Evolutionary conservation across 1,140 invertebrate genomes (phyloP).

Genomic region (Oreohelix idahoensis): DNA sequence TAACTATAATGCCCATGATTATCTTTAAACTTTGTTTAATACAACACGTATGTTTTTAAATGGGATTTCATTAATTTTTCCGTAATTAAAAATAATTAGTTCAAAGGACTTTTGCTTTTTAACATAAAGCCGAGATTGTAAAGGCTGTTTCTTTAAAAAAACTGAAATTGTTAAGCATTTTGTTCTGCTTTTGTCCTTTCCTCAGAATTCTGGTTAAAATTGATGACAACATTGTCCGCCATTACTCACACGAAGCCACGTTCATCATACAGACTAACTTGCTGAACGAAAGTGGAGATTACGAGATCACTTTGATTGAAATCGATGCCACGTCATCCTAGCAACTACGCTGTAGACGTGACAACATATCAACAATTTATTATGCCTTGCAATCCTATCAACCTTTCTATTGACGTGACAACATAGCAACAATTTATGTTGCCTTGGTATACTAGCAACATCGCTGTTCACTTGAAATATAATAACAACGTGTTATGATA

Average conservation of each 20-base stretch:
- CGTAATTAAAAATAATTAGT: too few relatives aligned
- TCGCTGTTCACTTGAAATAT: too few relatives aligned
- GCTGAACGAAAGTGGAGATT: conserved; percentile 18
- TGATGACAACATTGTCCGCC: conserved; percentile 98
- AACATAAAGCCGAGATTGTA: too few relatives aligned
- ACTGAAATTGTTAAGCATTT: too few relatives aligned
- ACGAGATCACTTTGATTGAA: conserved; percentile 36
- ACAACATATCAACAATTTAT: background rate
- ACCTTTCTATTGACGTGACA: background rate
- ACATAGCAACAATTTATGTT: background rate
- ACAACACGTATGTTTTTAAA: too few relatives aligned
- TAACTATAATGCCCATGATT: too few relatives aligned
- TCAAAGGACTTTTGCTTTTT: too few relatives aligned
- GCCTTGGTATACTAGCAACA: too few relatives aligned
- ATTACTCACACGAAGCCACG: conserved; percentile 98
- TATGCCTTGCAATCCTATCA: background rate
- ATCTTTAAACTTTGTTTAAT: too few relatives aligned
- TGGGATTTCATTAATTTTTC: too few relatives aligned
- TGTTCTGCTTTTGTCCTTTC: background rate
- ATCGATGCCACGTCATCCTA: conserved; percentile 15
- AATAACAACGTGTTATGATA: too few relatives aligned
- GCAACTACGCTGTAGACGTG: background rate
- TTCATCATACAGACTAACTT: conserved; percentile 86
- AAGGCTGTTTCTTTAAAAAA: too few relatives aligned
- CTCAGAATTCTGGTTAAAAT: conserved; percentile 97